These are phyloP conservation scores for Eurosta solidaginis DNA, from an alignment of 1,140 invertebrate species.

Conservation along the genomic window DNA sequence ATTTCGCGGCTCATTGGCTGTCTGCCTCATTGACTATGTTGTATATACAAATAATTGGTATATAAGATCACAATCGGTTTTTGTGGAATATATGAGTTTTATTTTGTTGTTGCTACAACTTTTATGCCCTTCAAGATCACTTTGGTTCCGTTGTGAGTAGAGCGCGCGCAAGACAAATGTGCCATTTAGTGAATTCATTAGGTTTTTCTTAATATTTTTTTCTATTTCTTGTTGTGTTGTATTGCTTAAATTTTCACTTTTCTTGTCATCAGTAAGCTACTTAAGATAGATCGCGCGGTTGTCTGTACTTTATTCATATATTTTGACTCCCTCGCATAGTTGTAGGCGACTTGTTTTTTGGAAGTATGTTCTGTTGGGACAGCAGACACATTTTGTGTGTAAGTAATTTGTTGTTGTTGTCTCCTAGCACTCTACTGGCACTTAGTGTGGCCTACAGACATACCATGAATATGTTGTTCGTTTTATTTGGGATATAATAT, in stretches of 20 bases:
- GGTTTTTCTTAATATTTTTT: background rate
- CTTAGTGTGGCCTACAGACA: background rate
- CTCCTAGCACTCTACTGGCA: constrained; percentile 2
- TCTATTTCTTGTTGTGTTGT: background rate
- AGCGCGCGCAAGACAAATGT: constrained; percentile 22
- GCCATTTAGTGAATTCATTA: constrained; percentile 31
- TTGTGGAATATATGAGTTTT: background rate
- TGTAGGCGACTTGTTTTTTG: constrained; percentile 8
- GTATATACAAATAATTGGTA: too few relatives aligned
- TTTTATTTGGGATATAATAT: background rate
- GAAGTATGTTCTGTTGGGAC: background rate
- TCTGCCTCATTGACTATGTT: background rate
- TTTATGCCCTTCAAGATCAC: constrained; percentile 27
- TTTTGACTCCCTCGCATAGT: background rate
- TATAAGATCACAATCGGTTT: too few relatives aligned
- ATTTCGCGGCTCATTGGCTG: constrained; percentile 30
- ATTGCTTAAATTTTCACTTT: background rate
- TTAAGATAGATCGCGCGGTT: background rate
- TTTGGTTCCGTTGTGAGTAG: background rate
- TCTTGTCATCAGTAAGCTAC: constrained; percentile 12
- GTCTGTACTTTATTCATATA: background rate
- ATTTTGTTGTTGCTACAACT: background rate
- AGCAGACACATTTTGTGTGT: background rate
- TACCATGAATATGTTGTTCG: background rate
- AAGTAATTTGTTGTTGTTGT: constrained; percentile 24